Evolutionary conservation across 2,888 invertebrate species (phyloP).

Genomic region (Drosophila recens): DNA sequence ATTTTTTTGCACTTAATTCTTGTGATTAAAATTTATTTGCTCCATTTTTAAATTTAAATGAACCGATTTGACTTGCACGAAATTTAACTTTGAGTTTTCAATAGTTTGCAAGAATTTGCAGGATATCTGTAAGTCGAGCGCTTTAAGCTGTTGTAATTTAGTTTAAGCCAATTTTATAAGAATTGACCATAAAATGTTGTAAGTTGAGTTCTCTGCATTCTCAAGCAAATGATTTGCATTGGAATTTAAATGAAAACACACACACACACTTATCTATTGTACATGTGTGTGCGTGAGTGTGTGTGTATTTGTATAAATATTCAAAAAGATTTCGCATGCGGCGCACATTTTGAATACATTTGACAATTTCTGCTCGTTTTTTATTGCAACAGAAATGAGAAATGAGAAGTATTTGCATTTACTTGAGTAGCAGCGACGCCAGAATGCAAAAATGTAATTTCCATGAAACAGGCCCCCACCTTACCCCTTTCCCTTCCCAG

Average conservation of each 20-base stretch:
- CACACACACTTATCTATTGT: conserved; percentile 1
- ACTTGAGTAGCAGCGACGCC: conserved; percentile 77
- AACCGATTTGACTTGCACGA: not conserved
- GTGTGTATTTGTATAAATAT: conserved; percentile 67
- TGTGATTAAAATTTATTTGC: no score
- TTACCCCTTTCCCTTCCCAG: not conserved
- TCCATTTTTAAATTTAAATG: no score
- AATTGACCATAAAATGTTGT: conserved; percentile 47
- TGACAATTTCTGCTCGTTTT: conserved; percentile 70
- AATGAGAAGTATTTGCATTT: conserved; percentile 82
- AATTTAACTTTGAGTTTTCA: not conserved
- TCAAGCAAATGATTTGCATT: conserved; percentile 56
- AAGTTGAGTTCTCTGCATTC: conserved; percentile 43
- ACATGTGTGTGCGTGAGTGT: conserved; percentile 1
- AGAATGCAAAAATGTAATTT: conserved; percentile 81
- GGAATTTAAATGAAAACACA: conserved; percentile 62
- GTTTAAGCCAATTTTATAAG: conserved; percentile 40
- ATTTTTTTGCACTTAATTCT: no score
- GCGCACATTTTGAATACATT: conserved; percentile 81
- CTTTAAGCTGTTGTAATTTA: not conserved
- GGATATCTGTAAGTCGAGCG: conserved; percentile 2
- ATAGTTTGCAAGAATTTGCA: not conserved
- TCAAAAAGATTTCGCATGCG: conserved; percentile 80
- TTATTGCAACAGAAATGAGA: conserved; percentile 76
- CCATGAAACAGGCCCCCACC: conserved; percentile 68